Evolutionary conservation across 2,888 invertebrate species (phyloP), one percentile per base, ranked within the genome.

Genomic region (Nasonovia ribisnigri): DNA sequence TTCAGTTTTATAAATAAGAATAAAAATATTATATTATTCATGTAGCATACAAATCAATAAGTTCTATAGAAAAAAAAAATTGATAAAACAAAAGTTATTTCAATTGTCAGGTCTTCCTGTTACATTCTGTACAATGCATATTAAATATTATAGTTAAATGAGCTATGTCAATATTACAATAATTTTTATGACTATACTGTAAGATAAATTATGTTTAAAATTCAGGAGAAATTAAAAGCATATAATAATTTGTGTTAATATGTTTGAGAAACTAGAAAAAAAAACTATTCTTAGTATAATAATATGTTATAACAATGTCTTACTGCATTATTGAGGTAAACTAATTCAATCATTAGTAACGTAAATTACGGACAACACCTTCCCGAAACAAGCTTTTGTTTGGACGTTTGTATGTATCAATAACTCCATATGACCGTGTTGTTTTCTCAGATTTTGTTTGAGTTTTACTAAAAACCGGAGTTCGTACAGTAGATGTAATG

Each of bases 381-480:
- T 86, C 93, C 43, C 90, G 84, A 60, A 90, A 90, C n/a, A 93
- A 6, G 11, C 57, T 29, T 29, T 24, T 26, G 16, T 46, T 89
- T 6, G 57, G 84, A 3, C 67, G 67, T 92, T 90, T 93, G 42
- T 60, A 86, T 36, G 90, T 11, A 29, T 90, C 90, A 48, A 90
- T 86, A 54, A 86, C 29, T 29, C 90, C 93, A 36, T 42, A 93
- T 42, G 46, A 16, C 10, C 60, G 84, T 36, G 51, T 57, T 26
- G n/a, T 86, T 24, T 90, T 93, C 26, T 90, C 93, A 3, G 90
- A 90, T 16, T 93, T 93, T 26, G 93, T 36, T 60, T 93, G 93
- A 48, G 84, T 93, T 48, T 46, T 89, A 84, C 36, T 48, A 24
- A 93, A 93, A 36, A 90, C 93, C 3, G 93, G 60, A 60, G 89